These are phyloP conservation scores for Fissipunctia ypsillon DNA, from an alignment of 2,888 invertebrate genomes.

Conservation along the genomic window DNA sequence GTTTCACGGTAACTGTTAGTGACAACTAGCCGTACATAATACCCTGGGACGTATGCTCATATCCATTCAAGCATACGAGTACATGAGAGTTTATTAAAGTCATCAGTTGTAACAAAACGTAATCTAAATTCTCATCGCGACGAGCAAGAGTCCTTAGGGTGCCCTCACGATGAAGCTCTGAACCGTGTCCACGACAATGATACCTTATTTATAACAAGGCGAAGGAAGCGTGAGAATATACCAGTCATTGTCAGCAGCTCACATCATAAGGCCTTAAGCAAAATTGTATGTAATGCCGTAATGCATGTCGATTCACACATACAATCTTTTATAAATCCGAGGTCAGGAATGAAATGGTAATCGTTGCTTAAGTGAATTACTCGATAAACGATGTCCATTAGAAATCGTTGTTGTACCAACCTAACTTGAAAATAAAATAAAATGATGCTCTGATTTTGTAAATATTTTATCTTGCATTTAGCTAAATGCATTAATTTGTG, in stretches of 20 bases:
- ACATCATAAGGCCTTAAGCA: constrained; percentile 64
- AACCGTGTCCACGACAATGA: constrained; percentile 86
- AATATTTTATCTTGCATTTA: not conserved
- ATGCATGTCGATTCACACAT: constrained; percentile 47
- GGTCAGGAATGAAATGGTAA: constrained; percentile 56
- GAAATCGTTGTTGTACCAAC: constrained; percentile 8
- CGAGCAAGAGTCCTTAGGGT: constrained; percentile 79
- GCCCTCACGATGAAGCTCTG: constrained; percentile 78
- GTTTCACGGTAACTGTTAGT: constrained; percentile 42
- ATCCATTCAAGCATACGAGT: constrained; percentile 64
- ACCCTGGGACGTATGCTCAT: constrained; percentile 59
- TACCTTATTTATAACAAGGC: constrained; percentile 83
- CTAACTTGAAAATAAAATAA: constrained; percentile 2
- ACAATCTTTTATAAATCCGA: constrained; percentile 39
- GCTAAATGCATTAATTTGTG: not conserved
- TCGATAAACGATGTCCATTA: constrained; percentile 24
- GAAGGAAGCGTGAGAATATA: constrained; percentile 84
- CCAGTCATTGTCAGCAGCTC: constrained; percentile 75
- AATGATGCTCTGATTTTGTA: constrained; percentile 4
- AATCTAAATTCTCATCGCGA: constrained; percentile 86
- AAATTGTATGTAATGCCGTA: constrained; percentile 51
- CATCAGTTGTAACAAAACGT: constrained; percentile 81
- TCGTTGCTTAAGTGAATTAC: constrained; percentile 30
- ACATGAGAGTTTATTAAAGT: constrained; percentile 76
- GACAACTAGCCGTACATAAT: constrained; percentile 50